Base-by-base conservation (phyloP, 2,888 invertebrate species). In the Spisula subtruncata region DNA sequence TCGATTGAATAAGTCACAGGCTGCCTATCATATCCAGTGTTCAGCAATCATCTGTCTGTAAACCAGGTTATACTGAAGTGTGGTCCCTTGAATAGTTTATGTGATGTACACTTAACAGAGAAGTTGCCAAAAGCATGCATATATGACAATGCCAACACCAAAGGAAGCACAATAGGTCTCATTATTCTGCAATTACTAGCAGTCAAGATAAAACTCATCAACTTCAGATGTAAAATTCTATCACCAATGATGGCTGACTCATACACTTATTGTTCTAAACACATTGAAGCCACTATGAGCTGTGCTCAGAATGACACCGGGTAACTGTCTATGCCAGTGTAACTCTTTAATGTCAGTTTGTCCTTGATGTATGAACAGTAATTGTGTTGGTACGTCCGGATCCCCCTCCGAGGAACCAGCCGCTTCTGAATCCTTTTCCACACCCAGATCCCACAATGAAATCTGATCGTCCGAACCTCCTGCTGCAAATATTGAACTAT, bases 291-390 rank as follows among this genome's bases (percentile, higher is more conserved):
- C 99, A 96, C 98, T 98, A 94, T 98, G 98, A 18, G 99, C 99
- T 48, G 99, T 99, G 90, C 99, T 99, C 81, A 99, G 97, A 83
- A 99, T 97, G 0, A 98, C 98, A 16, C 99, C 99, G 0, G 99
- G 98, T 92, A 99, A 97, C 97, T 99, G 99, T 46, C 98, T 98
- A 97, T 99, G 99, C 99, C 99, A 99, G 96, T 99, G 99, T 51
- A 99, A 97, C 97, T 99, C 99, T 97, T 99, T 99, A 87, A 99
- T 98, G 96, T 99, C 99, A 89, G 98, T 98, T 97, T 99, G 99
- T 75, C 99, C 99, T 97, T 99, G 99, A 96, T 99, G 99, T 93
- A 99, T 99, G 97, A 99, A 99, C 91, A 99, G 97, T 82, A 99
- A 97, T 97, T 99, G 99, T 0, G 99, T 99, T 46, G 99, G 99